Percentiles rank a stretch among this genome's conserved stretches.
These are phyloP conservation scores for Hesperophylax magnus DNA, from an alignment of 1,140 invertebrate species.

Conservation along the genomic window DNA sequence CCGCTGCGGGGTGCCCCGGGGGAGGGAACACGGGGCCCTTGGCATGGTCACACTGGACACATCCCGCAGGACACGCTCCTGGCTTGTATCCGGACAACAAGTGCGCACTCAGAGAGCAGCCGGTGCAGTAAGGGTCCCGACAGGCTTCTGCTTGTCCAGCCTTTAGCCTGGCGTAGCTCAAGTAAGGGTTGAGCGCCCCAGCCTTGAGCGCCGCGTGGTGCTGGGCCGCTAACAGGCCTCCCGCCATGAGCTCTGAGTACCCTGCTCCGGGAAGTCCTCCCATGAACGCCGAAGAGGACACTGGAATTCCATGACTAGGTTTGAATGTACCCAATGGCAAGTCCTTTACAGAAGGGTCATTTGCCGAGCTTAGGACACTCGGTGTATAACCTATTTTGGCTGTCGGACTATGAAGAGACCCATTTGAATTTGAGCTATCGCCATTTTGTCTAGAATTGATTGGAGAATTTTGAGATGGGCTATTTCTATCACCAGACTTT, in stretches of 20 bases:
- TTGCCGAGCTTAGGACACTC: conserved; percentile 71
- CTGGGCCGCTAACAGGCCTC: conserved; percentile 79
- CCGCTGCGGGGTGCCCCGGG: conserved; percentile 72
- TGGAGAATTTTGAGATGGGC: conserved; percentile 65
- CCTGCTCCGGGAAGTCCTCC: conserved; percentile 70
- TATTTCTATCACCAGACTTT: conserved; percentile 68
- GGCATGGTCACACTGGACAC: conserved; percentile 91
- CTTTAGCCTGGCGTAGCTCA: conserved; percentile 82
- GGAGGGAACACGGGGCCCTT: conserved; percentile 68
- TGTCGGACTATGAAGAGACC: conserved; percentile 59
- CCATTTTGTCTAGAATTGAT: conserved; percentile 61
- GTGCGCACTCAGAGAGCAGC: conserved; percentile 89
- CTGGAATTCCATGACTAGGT: conserved; percentile 69
- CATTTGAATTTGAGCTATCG: conserved; percentile 67
- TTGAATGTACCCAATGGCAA: conserved; percentile 76
- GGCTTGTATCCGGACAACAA: conserved; percentile 72
- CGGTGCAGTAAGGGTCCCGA: conserved; percentile 92
- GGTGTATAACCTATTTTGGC: conserved; percentile 70
- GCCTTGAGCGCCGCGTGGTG: conserved; percentile 81
- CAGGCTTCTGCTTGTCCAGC: conserved; percentile 75
- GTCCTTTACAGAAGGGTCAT: conserved; percentile 74
- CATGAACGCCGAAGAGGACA: conserved; percentile 70
- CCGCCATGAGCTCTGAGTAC: conserved; percentile 80
- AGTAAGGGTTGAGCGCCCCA: conserved; percentile 77
- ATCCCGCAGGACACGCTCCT: conserved; percentile 84